Conservation (phyloP, 2,113 vertebrate species). For the Chloebia gouldiae region DNA sequence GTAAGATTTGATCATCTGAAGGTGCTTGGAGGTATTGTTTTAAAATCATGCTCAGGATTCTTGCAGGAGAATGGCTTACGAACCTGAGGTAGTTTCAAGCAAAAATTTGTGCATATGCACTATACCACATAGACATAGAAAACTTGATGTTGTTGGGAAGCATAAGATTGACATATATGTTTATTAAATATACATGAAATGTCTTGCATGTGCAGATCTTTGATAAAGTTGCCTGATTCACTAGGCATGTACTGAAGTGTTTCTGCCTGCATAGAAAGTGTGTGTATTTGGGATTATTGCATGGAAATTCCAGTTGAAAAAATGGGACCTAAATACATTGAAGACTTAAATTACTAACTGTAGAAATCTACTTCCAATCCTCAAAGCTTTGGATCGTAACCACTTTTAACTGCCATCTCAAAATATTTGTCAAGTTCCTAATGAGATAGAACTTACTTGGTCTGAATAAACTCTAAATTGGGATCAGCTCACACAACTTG, state of each 20-base stretch:
- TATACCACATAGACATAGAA: background rate
- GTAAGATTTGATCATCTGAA: background rate
- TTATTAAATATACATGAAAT: background rate
- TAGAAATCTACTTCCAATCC: background rate
- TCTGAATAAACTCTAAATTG: background rate
- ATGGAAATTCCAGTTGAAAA: background rate
- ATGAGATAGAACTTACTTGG: background rate
- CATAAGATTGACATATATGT: background rate
- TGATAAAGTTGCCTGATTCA: background rate
- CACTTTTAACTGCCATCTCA: background rate
- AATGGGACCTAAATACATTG: background rate
- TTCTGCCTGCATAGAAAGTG: background rate
- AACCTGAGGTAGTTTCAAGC: background rate
- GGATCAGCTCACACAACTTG: background rate
- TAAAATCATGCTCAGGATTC: background rate
- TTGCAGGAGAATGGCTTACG: background rate
- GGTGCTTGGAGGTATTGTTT: background rate
- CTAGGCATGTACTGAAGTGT: background rate
- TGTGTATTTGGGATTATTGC: background rate
- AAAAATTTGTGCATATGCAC: background rate
- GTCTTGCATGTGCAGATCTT: background rate
- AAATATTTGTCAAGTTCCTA: background rate
- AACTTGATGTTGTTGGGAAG: background rate
- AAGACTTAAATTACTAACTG: background rate
- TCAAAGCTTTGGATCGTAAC: background rate